phyloP scores from a whole-genome alignment of 2,113 vertebrate species.

The Neodontobutis hainanensis region DNA sequence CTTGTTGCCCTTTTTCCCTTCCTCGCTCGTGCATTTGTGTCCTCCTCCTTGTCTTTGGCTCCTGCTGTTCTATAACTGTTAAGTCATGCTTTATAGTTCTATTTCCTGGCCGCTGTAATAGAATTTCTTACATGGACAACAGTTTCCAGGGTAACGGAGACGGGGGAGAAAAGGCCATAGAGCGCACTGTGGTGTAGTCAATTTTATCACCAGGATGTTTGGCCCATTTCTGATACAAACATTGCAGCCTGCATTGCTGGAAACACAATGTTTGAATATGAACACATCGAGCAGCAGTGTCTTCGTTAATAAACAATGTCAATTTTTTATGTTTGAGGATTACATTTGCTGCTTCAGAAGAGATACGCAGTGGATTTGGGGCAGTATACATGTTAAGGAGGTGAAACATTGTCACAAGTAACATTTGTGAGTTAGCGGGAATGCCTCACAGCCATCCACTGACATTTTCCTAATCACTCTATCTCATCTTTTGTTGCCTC shows the following conservation, averaged over 20 bases:
- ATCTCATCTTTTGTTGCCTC: slow-evolving; percentile 73
- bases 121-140: slow-evolving; percentile 77
- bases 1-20: slow-evolving; percentile 13
- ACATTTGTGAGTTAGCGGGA: slow-evolving; percentile 44
- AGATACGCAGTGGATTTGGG: slow-evolving; percentile 29
- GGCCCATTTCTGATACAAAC: slow-evolving; percentile 63
- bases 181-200: slow-evolving; percentile 64
- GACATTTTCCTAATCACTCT: slow-evolving; percentile 74
- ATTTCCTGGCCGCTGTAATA: slow-evolving; percentile 71
- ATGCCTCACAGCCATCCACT: slow-evolving; percentile 56
- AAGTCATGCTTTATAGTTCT: slow-evolving; percentile 75
- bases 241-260: slow-evolving; percentile 29
- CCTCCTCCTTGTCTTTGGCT: slow-evolving; percentile 33
- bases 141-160: slow-evolving; percentile 82
- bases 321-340: slow-evolving; percentile 32
- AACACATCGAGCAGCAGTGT: slow-evolving; percentile 36
- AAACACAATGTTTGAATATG: slow-evolving; percentile 48
- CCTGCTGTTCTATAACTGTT: slow-evolving; percentile 50
- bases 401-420: slow-evolving; percentile 50
- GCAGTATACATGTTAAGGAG: too few species aligned
- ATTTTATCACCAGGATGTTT: slow-evolving; percentile 71
- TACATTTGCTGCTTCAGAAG: slow-evolving; percentile 25
- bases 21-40: slow-evolving; percentile 25
- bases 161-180: slow-evolving; percentile 56
- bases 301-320: slow-evolving; percentile 35